These are phyloP conservation scores for Urocitellus parryii DNA, from an alignment of 2,113 vertebrate genomes.

Conservation along the genomic window DNA sequence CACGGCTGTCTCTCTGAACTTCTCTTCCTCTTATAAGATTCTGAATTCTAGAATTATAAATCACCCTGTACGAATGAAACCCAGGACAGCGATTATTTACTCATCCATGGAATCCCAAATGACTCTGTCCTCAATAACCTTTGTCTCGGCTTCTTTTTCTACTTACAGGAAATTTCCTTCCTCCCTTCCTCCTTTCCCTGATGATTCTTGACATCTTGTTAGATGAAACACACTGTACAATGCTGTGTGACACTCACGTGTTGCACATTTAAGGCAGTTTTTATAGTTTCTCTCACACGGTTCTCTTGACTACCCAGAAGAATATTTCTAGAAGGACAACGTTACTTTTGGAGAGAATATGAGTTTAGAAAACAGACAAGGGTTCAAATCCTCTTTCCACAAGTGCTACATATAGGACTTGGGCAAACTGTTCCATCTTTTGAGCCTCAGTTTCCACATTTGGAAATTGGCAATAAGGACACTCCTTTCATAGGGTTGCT, in stretches of 20 bases:
- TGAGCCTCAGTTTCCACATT: background rate
- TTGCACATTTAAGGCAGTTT: background rate
- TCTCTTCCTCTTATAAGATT: background rate
- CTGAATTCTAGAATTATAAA: background rate
- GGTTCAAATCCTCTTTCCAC: background rate
- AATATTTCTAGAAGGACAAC: background rate
- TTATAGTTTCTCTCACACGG: background rate
- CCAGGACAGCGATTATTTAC: background rate
- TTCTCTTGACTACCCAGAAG: background rate
- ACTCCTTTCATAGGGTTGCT: background rate
- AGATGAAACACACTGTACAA: too few relatives aligned
- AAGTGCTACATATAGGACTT: rapidly evolving
- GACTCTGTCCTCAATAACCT: background rate
- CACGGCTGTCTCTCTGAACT: background rate
- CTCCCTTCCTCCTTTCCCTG: background rate
- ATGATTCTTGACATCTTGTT: rapidly evolving
- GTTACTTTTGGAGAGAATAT: background rate
- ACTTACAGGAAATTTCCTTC: background rate
- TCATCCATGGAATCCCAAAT: background rate
- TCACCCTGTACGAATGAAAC: background rate
- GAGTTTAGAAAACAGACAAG: background rate
- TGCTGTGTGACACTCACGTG: rapidly evolving
- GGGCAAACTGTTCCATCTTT: background rate
- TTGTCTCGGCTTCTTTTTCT: background rate
- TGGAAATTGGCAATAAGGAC: background rate